Base-by-base conservation (phyloP, 2,113 vertebrate species). In the Todiramphus saurophagus region DNA sequence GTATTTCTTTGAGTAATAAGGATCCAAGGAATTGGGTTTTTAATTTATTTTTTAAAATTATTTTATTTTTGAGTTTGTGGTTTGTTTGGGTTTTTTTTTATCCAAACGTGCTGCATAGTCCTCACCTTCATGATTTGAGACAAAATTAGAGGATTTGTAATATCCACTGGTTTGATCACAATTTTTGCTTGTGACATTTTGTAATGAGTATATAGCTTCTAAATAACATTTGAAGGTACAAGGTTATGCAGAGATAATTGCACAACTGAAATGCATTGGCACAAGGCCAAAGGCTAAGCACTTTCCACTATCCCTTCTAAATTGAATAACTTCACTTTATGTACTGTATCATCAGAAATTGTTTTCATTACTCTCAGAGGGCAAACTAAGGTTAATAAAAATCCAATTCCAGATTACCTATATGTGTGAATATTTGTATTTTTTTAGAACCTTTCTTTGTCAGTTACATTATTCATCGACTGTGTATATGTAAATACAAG, bases 351-450 rank as follows among this genome's bases (percentile, higher is more conserved):
- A 74, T 86, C 82, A 90, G 67, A 93, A 88, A 74, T 30, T 80
- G 85, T 94, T 96, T 96, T 94, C 72, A 88, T 93, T 96, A 74
- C 37, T 88, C 82, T 37, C 63, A 80, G 83, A 93, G 88, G 88
- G 68, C 72, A 95, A 94, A 67, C 91, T 92, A 92, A 95, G 83
- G 88, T 96, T 95, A 93, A 97, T 95, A 94, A 94, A 96, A 97
- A 92, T 92, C 72, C 46, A 79, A 37, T 93, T 88, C 9, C 5
- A 56, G n/a, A 81, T 77, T 77, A 67, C 50, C 50, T 46, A 10
- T 77, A 53, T 70, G 23, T 80, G 35, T 83, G 56, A 94, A 77
- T 90, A 77, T 90, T 95, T 86, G 72, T 95, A 74, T 93, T 93
- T 96, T 85, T 85, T 90, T 85, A 86, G 72, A 88, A 56, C 59